phyloP scores from a whole-genome alignment of 2,888 invertebrate species.

The Lamellibrachia columna region DNA sequence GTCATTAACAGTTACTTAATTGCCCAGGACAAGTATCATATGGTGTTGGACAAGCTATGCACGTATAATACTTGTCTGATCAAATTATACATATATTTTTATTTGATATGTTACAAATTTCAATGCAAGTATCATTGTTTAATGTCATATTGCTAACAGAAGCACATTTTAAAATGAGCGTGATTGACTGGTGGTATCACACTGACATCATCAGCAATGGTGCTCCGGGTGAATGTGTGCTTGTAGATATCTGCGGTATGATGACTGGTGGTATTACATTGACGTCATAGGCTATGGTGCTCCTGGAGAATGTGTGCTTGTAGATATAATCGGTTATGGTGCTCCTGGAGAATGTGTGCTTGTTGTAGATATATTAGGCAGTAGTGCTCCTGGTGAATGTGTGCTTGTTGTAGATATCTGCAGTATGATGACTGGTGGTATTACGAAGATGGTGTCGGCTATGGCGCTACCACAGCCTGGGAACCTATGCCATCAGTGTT shows the following conservation, averaged over 20 bases:
- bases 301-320: neutral
- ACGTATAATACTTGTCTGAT: no score
- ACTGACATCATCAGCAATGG: neutral
- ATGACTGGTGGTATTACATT: constrained; percentile 38
- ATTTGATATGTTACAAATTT: no score
- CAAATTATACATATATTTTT: no score
- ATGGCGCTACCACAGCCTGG: constrained; percentile 38
- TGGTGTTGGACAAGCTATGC: no score
- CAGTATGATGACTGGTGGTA: constrained; percentile 42
- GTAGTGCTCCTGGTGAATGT: neutral
- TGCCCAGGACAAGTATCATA: no score
- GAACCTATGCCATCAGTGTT: constrained; percentile 35
- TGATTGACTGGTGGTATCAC: neutral
- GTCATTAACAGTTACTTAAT: no score
- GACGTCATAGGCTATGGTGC: neutral
- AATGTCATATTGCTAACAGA: no score
- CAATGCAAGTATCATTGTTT: no score
- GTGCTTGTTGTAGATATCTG: constrained; percentile 31
- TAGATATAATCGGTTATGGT: constrained; percentile 26
- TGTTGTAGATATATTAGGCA: neutral
- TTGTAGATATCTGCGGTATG: constrained; percentile 38
- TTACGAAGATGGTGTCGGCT: constrained; percentile 30
- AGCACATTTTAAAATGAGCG: no score
- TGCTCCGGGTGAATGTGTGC: neutral
- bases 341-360: neutral